Evolutionary conservation across 1,140 invertebrate species (phyloP).

Genomic region (Magallana angulata): DNA sequence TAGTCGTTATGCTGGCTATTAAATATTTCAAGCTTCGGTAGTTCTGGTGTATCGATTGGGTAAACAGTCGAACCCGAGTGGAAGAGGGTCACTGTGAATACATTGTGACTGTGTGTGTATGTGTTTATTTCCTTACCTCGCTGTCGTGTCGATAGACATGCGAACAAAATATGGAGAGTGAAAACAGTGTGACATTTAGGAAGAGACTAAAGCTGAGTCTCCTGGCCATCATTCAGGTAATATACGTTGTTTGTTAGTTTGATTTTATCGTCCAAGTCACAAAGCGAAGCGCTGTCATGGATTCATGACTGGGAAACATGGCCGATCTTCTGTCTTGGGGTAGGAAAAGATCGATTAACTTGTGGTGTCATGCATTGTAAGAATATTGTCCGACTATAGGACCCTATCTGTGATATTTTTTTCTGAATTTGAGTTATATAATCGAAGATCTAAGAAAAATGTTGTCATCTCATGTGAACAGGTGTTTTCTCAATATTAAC

Average conservation of each 20-base stretch:
- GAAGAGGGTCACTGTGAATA: not conserved
- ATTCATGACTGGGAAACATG: not conserved
- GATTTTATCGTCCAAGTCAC: not conserved
- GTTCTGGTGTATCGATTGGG: constrained; percentile 2
- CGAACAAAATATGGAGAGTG: constrained; percentile 8
- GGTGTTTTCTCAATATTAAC: too few species aligned
- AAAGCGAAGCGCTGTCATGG: not conserved
- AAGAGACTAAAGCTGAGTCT: constrained; percentile 29
- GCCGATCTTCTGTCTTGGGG: not conserved
- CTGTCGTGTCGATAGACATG: not conserved
- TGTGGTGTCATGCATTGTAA: too few species aligned
- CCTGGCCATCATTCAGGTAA: constrained; percentile 36
- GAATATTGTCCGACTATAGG: too few species aligned
- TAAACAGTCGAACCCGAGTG: constrained; percentile 14
- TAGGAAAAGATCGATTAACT: too few species aligned
- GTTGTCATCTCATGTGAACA: too few species aligned
- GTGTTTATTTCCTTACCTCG: not conserved
- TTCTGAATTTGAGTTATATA: too few species aligned
- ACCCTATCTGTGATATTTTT: too few species aligned
- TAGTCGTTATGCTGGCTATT: not conserved
- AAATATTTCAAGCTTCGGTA: not conserved
- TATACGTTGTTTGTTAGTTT: too few species aligned
- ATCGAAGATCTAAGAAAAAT: too few species aligned
- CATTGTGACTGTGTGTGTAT: not conserved
- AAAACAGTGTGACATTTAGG: constrained; percentile 18